Base-by-base conservation (phyloP, 1,140 invertebrate species). In the Steinernema feltiae region DNA sequence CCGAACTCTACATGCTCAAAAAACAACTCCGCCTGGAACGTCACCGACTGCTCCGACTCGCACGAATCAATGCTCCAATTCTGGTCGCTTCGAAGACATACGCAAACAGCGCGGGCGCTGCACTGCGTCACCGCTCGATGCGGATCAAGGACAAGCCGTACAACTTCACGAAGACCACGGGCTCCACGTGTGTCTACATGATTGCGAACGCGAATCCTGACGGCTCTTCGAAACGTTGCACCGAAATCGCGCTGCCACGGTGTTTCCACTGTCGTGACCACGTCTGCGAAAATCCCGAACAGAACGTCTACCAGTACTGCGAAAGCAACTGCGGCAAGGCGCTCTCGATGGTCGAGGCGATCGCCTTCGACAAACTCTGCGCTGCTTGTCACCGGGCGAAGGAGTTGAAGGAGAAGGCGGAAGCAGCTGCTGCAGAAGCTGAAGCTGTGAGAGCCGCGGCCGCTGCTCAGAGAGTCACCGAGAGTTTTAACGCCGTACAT, bases 1-100 rank as follows among this genome's bases (percentile, higher is more conserved):
- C 35, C 3, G 27, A 69, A 32, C 69, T 69, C 69, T 69, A 69
- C 69, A 29, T 69, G 69, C 27, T 69, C 69, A 69, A 69, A n/a
- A 69, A 69, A 32, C 69, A 69, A 32, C 31, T 69, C 27, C 69
- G 69, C 69, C 69, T 69, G 18, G 69, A 69, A 69, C 69, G 69
- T 7, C 69, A 69, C 31, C 69, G 69, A 3, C 69, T 69, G 3
- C 69, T 69, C 69, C 31, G 69, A 18, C 27, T 29, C 69, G 69
- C 69, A 3, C 69, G 69, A 18, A 69, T 69, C 69, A 69, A 69
- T n/a, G 69, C 69, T n/a, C 27, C 69, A 18, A 32, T 69, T n/a
- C 27, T 69, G 3, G 27, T 30, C 3, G 69, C 69, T 3, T 69
- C 69, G 18, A 69, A 69, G n/a, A 41, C 35, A 7, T 18, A 41